Evolutionary conservation across 2,888 invertebrate genomes (phyloP), one percentile per base, ranked within the genome.

Genomic region (Hyposoter didymator): DNA sequence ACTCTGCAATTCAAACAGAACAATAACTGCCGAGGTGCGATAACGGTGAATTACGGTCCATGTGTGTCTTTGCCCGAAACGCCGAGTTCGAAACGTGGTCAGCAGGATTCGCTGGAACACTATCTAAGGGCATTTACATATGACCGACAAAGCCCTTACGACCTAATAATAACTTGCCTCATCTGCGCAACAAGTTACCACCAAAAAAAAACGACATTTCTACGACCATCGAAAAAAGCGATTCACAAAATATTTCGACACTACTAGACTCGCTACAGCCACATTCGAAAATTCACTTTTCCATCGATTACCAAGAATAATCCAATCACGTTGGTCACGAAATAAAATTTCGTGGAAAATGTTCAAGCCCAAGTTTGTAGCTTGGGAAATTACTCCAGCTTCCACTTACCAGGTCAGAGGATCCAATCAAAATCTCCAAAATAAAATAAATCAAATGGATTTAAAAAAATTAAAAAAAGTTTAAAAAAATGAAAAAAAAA

Each of bases 111-210:
- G 43, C 47, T 64, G 47, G 45, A 43, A 73, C 69, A 22, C 14
- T 22, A 22, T 43, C 10, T 47, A 69, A 69, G 69, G 22, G 45
- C 69, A 69, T 69, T 69, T 47, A 69, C 45, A 69, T 19, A 69
- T 69, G 45, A 39, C 22, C 64, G n/a, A 64, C 64, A 64, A 64
- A 64, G 64, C 35, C 35, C 35, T 64, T 64, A 39, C 35, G 17
- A 35, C 17, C 35, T 64, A 39, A 1, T 64, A 35, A 35, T 35
- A 35, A 35, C 64, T 35, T n/a, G 35, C 3, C 4, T 35, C 64
- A n/a, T 39, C n/a, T 32, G 64, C n/a, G 35, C 64, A 39, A 64
- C 64, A 64, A 35, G 64, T 39, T 8, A 39, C 64, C 17, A 12
- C 28, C 28, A 59, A 39, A 39, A 39, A 59, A 59, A 59, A 59